These are phyloP conservation scores for Balaeniceps rex DNA, from an alignment of 2,113 vertebrate species.

Conservation along the genomic window DNA sequence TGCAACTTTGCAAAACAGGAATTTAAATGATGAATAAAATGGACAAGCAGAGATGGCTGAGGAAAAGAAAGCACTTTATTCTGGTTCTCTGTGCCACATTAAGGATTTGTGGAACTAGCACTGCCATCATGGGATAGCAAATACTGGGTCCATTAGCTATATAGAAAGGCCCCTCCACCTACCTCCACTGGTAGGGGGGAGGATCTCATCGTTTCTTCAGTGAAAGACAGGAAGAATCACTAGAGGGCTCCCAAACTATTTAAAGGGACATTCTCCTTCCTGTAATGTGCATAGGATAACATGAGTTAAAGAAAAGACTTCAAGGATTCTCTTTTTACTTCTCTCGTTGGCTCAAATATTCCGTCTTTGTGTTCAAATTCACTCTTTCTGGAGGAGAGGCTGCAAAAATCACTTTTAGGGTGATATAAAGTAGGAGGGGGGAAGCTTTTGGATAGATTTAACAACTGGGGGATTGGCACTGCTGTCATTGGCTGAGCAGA, in stretches of 20 bases:
- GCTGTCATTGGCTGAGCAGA: conserved; percentile 51
- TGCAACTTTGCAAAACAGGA: neutral
- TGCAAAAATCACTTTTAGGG: conserved; percentile 64
- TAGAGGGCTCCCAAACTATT: conserved; percentile 65
- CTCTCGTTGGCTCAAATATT: conserved; percentile 50
- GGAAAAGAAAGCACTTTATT: neutral
- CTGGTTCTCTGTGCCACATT: neutral
- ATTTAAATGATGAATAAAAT: neutral
- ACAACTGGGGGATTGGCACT: conserved; percentile 61
- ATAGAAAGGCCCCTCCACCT: neutral
- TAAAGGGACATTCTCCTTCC: conserved; percentile 58
- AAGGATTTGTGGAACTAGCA: neutral
- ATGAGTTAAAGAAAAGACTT: conserved; percentile 23
- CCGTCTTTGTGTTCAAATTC: conserved; percentile 62
- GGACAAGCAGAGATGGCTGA: neutral
- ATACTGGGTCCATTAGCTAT: neutral
- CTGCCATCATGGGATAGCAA: neutral
- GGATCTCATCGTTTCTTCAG: neutral
- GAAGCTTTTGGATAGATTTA: conserved; percentile 52
- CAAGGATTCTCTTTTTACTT: conserved; percentile 53
- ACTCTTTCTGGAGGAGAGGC: conserved; percentile 57
- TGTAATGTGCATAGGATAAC: neutral
- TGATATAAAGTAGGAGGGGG: conserved; percentile 62
- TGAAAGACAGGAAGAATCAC: conserved; percentile 41
- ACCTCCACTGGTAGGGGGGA: neutral